Percentiles rank a stretch among this genome's conserved stretches.
phyloP scores from a whole-genome alignment of 64 coral and sea anemone species.

The Montipora capricornis region DNA sequence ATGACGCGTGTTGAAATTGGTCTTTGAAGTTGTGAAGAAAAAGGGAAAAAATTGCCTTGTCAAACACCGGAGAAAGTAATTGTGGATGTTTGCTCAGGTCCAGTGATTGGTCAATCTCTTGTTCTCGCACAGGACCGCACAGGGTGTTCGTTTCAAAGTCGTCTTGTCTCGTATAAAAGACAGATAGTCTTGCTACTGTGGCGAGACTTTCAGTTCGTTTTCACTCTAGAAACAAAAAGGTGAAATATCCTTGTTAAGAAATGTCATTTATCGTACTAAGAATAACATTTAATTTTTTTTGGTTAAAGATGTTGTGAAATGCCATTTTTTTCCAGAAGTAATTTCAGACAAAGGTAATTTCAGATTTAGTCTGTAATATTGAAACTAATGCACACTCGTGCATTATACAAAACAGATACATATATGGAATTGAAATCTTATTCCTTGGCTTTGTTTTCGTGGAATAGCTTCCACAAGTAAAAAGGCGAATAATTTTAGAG shows the following conservation, averaged over 20 bases:
- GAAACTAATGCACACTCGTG: constrained; percentile 21
- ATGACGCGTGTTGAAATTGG: too few species aligned
- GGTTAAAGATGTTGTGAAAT: not conserved
- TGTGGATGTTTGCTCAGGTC: too few species aligned
- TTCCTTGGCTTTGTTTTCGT: constrained; percentile 1
- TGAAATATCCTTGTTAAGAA: not conserved
- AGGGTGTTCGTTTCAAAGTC: too few species aligned
- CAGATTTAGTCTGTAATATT: constrained; percentile 28
- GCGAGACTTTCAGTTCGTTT: not conserved
- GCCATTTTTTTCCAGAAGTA: constrained; percentile 11
- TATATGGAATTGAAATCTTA: constrained; percentile 30
- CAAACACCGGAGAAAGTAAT: too few species aligned
- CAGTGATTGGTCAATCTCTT: too few species aligned
- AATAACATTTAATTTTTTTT: constrained; percentile 5
- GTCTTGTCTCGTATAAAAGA: too few species aligned
- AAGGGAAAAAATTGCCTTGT: too few species aligned
- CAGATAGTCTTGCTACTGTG: too few species aligned
- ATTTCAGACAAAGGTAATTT: constrained; percentile 2
- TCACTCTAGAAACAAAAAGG: not conserved
- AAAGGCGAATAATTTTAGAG: constrained; percentile 19
- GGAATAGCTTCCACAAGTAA: not conserved
- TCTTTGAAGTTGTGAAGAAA: too few species aligned
- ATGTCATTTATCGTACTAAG: not conserved
- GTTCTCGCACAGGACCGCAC: too few species aligned
- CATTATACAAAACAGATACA: constrained; percentile 17